phyloP scores from a whole-genome alignment of 2,888 invertebrate genomes.

The Drosophila buzzatii region DNA sequence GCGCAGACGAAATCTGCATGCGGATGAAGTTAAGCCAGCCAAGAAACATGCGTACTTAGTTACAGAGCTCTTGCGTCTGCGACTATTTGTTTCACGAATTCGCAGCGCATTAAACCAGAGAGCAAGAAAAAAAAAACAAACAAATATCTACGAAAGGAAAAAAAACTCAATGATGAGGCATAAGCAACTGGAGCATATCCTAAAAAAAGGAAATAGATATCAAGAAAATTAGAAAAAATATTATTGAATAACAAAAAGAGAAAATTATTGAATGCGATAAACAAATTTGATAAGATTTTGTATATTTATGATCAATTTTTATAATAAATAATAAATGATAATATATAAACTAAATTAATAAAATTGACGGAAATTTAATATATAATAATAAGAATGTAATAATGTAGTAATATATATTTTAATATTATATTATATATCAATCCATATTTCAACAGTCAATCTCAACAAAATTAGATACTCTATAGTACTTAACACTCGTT shows the following conservation, averaged over 20 bases:
- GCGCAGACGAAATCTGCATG: slow-evolving; percentile 66
- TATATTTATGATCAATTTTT: background rate
- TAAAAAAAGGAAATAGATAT: background rate
- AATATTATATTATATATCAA: too few relatives aligned
- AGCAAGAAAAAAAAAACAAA: slow-evolving; percentile 22
- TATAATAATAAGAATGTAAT: background rate
- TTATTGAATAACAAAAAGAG: background rate
- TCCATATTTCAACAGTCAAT: background rate
- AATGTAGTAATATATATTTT: background rate
- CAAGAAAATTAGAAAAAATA: background rate
- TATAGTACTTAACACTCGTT: background rate
- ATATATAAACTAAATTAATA: background rate
- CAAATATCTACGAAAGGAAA: slow-evolving; percentile 33
- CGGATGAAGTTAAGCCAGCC: slow-evolving; percentile 67
- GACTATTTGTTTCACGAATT: slow-evolving; percentile 82
- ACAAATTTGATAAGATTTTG: too few relatives aligned
- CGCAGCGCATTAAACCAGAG: slow-evolving; percentile 64
- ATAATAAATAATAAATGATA: background rate
- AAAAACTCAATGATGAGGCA: background rate
- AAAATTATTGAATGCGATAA: background rate
- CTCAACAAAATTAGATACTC: background rate
- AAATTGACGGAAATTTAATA: too few relatives aligned
- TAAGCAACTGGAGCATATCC: slow-evolving; percentile 30
- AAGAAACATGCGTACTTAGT: slow-evolving; percentile 81
- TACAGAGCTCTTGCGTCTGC: slow-evolving; percentile 59